A percentile compares a stretch with the other conserved stretches of the same genome.
These are phyloP conservation scores for Gymnobelideus leadbeateri DNA, from an alignment of 2,113 vertebrate species.

Conservation along the genomic window DNA sequence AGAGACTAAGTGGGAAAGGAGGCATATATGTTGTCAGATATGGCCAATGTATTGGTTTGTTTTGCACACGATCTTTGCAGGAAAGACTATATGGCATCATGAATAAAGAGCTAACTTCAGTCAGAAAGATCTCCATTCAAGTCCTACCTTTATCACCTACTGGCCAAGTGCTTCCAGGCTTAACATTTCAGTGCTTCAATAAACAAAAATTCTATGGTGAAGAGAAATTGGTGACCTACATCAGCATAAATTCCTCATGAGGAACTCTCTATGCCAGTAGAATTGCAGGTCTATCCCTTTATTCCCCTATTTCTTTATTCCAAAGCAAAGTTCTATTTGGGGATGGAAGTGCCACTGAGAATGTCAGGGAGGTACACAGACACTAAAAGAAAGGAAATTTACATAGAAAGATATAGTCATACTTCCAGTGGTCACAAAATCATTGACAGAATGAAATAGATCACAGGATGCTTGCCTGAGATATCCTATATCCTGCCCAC, in stretches of 20 bases:
- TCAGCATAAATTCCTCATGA: not conserved
- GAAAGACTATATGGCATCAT: too few relatives aligned
- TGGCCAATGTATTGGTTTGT: too few relatives aligned
- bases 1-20: not conserved
- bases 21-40: not conserved
- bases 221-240: not conserved
- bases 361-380: not conserved
- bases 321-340: not conserved
- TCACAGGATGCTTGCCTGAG: not conserved
- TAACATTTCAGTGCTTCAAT: not conserved
- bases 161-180: too few relatives aligned
- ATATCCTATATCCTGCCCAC: not conserved
- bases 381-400: not conserved
- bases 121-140: too few relatives aligned
- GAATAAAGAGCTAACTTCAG: too few relatives aligned
- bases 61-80: too few relatives aligned
- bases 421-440: not conserved
- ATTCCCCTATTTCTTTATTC: not conserved
- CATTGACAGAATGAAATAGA: not conserved
- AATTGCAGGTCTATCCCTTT: not conserved
- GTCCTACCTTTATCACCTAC: too few relatives aligned
- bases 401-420: not conserved
- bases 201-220: not conserved
- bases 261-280: not conserved
- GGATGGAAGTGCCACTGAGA: not conserved